Evolutionary conservation across 2,113 vertebrate species (phyloP).

Genomic region (Thunnus maccoyii): DNA sequence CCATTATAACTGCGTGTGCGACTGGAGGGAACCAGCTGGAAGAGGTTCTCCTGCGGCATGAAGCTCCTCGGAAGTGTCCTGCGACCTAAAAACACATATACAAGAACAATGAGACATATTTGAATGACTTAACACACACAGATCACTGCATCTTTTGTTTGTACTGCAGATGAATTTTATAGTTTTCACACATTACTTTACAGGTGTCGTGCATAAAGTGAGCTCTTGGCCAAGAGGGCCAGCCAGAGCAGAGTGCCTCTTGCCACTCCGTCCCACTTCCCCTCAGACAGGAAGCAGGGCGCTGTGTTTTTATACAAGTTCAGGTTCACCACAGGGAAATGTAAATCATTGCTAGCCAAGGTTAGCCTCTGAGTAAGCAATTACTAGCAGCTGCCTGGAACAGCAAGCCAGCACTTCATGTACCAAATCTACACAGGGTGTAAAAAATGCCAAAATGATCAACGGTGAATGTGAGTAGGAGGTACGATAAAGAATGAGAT

Average conservation of each 20-base stretch:
- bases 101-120: constrained; percentile 12
- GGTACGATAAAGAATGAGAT: not conserved
- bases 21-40: constrained; percentile 91
- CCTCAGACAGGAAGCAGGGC: constrained; percentile 79
- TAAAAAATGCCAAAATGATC: not conserved
- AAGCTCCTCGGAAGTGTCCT: constrained; percentile 94
- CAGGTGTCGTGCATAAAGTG: constrained; percentile 42
- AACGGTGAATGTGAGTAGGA: constrained; percentile 9
- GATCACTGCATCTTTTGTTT: constrained; percentile 38
- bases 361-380: constrained; percentile 80
- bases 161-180: not conserved
- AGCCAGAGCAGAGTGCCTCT: constrained; percentile 61
- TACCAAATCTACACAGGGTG: constrained; percentile 29
- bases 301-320: constrained; percentile 78
- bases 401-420: constrained; percentile 51
- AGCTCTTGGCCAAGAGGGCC: constrained; percentile 45
- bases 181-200: constrained; percentile 37
- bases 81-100: constrained; percentile 82
- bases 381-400: constrained; percentile 73
- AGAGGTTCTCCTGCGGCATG: constrained; percentile 91
- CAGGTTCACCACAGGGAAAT: constrained; percentile 70
- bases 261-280: constrained; percentile 73
- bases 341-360: constrained; percentile 81
- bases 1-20: constrained; percentile 90
- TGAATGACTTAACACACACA: not conserved